Conservation (phyloP, 2,888 invertebrate species). For the Scaptomyza caliginosa region DNA sequence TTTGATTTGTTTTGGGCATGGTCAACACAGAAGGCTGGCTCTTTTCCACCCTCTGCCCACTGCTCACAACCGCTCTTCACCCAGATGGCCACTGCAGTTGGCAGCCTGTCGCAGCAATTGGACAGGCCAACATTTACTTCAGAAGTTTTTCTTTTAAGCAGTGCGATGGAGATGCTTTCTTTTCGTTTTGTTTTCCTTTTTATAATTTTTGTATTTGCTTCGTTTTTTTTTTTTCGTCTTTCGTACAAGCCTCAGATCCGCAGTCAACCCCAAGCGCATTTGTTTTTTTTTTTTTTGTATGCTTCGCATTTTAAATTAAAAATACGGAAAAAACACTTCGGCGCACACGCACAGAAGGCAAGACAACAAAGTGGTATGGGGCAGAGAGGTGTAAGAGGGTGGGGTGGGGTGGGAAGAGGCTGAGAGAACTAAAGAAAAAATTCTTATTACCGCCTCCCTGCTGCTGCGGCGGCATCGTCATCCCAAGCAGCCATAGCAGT, state of each 20-base stretch:
- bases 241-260: conserved; percentile 20
- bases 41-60: neutral
- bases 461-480: conserved; percentile 59
- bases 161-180: conserved; percentile 51
- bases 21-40: neutral
- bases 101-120: conserved; percentile 78
- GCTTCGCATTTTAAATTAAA: conserved; percentile 80
- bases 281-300: conserved; percentile 60
- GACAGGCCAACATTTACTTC: conserved; percentile 82
- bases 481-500: conserved; percentile 57
- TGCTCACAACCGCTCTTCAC: neutral
- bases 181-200: conserved; percentile 27
- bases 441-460: conserved; percentile 76
- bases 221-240: too few species aligned
- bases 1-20: neutral
- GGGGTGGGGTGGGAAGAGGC: conserved; percentile 8
- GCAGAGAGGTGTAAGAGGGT: neutral
- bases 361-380: neutral
- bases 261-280: conserved; percentile 60
- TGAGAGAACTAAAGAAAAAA: conserved; percentile 67
- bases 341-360: conserved; percentile 67
- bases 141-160: conserved; percentile 80
- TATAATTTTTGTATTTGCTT: conserved; percentile 17
- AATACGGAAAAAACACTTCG: conserved; percentile 75
- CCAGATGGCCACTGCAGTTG: conserved; percentile 63